These are phyloP conservation scores for Porites lobata DNA, from an alignment of 92 coral and sea anemone genomes.

Conservation along the genomic window DNA sequence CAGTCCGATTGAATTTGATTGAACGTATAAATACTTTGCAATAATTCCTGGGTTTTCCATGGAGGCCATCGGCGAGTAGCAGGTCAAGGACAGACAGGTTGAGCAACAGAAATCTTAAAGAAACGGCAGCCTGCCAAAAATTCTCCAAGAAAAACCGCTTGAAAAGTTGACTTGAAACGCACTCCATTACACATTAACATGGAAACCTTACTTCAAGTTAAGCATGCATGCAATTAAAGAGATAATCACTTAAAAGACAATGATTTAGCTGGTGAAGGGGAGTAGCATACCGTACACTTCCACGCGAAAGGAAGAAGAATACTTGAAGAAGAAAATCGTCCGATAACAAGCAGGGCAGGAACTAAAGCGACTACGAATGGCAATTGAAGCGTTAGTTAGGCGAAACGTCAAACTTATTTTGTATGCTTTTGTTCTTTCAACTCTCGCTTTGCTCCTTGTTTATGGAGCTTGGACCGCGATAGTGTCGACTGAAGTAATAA, in stretches of 20 bases:
- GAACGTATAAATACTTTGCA: no score
- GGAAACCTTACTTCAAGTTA: neutral
- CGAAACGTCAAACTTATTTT: neutral
- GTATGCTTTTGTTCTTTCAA: neutral
- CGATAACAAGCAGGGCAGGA: neutral
- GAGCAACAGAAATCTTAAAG: no score
- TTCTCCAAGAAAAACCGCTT: no score
- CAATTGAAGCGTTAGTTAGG: neutral
- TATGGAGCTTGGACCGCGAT: constrained; percentile 6
- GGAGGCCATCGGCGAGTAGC: no score
- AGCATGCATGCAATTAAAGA: neutral
- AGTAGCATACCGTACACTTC: neutral
- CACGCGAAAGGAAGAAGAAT: neutral
- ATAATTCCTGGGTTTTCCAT: no score
- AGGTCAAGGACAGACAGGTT: no score
- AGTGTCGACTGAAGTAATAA: neutral
- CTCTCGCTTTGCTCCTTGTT: neutral
- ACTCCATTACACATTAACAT: neutral
- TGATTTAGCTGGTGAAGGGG: neutral
- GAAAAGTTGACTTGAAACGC: no score
- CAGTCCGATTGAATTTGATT: no score
- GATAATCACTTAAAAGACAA: neutral
- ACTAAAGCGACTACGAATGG: neutral
- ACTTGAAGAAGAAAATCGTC: neutral
- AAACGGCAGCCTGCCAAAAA: no score